Percentiles rank a stretch among this genome's conserved stretches.
Evolutionary conservation across 2,113 vertebrate species (phyloP).

Genomic region (Falco punctatus): DNA sequence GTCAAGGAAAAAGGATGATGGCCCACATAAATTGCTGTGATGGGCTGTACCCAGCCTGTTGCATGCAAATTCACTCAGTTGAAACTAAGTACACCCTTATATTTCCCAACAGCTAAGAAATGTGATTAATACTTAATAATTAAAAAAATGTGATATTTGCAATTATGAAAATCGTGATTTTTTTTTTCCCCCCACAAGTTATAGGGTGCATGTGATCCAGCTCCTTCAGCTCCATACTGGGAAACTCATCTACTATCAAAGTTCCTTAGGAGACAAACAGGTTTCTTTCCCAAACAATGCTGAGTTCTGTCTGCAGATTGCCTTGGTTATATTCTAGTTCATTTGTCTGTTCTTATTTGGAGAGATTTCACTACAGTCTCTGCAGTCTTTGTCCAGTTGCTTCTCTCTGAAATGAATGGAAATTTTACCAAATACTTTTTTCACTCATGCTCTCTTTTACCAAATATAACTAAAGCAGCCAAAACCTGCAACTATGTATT

Average conservation of each 20-base stretch:
- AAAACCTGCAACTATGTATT: accelerated
- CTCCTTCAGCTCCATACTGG: neutral
- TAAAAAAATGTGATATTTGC: neutral
- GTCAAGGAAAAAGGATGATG: neutral
- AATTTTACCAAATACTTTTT: neutral
- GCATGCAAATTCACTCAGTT: neutral
- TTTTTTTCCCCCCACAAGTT: neutral
- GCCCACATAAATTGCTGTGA: neutral
- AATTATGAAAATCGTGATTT: neutral
- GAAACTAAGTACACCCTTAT: neutral
- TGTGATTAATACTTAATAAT: neutral
- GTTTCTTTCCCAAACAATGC: neutral
- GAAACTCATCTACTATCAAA: neutral
- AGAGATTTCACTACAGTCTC: neutral
- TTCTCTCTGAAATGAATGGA: neutral
- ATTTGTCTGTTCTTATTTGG: neutral
- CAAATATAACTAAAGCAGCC: neutral
- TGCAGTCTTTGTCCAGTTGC: neutral
- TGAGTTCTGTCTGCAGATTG: neutral
- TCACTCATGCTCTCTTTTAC: neutral
- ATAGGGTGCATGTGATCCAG: too few relatives aligned
- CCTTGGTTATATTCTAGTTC: neutral
- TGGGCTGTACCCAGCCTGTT: neutral
- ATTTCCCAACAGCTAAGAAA: neutral
- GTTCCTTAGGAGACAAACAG: neutral